Conservation (phyloP, 2,113 vertebrate species). For the Hirundichthys speculiger region DNA sequence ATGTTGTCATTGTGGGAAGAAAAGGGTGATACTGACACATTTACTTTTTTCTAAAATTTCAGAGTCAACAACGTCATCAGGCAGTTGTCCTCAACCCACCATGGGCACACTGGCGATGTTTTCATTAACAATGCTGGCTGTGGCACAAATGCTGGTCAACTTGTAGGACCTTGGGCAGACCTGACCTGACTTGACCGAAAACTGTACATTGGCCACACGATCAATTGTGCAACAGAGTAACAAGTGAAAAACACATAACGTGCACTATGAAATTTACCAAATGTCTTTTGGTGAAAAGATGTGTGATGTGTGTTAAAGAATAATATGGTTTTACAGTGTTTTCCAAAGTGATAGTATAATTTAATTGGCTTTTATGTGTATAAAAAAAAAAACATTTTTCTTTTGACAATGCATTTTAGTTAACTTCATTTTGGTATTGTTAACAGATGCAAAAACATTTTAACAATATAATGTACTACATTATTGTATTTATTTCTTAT, state of each 20-base stretch:
- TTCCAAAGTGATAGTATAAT: constrained; percentile 2
- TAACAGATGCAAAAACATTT: not conserved
- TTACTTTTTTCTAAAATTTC: constrained; percentile 38
- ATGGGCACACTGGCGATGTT: constrained; percentile 36
- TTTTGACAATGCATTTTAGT: not conserved
- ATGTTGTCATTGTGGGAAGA: not conserved
- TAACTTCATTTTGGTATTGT: constrained; percentile 5
- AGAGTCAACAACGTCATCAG: constrained; percentile 40
- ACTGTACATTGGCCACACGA: not conserved
- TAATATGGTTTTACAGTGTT: constrained; percentile 4
- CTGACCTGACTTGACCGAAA: not conserved
- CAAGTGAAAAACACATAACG: not conserved
- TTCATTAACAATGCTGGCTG: constrained; percentile 42
- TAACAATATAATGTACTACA: not conserved
- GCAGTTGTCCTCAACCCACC: constrained; percentile 19
- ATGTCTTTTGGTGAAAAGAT: constrained; percentile 41
- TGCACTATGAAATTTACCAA: constrained; percentile 46
- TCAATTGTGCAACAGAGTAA: not conserved
- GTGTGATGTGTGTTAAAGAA: constrained; percentile 29
- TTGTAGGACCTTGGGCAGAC: constrained; percentile 21
- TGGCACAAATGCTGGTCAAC: constrained; percentile 33
- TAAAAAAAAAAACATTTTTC: not conserved
- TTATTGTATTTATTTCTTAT: constrained; percentile 13
- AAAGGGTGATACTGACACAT: not conserved
- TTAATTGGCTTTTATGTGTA: not conserved